Evolutionary conservation across 2,113 vertebrate species (phyloP), one percentile per base, ranked within the genome.

Genomic region (Callipepla squamata): DNA sequence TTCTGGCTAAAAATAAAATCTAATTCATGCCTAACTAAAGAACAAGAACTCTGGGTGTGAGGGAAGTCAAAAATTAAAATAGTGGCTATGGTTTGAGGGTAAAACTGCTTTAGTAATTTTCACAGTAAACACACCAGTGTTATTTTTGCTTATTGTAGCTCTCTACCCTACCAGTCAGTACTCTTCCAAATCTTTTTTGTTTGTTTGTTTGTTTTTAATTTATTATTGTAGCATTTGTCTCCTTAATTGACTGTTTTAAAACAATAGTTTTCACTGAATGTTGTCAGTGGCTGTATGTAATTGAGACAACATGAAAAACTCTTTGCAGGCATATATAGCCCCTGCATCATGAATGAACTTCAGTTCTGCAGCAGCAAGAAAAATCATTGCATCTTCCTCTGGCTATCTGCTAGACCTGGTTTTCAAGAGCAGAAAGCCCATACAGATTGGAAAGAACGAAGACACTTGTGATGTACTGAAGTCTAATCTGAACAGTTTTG

Each of bases 1-100:
- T 96, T 80, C 74, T 80, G 76, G 93, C 94, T 96, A 96, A 95
- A 96, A 96, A 96, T 94, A 96, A 96, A 96, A 92, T 83, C 83
- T 90, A 92, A 96, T 93, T 96, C 94, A 96, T 93, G 57, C 93
- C 94, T 93, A 90, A 77, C 25, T 90, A 93, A 96, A 93, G 88
- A 83, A 92, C 59, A 79, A 93, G 85, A 80, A 92, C 88, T 80
- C 20, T 3, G 65, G 36, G 76, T 92, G 65, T 51, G 34, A 51
- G 17, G 47, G 25, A 50, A 70, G 47, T 86, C 90, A 88, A 80
- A 73, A 92, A 88, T 93, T 88, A 88, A 88, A 82, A 93, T 86
- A 94, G 92, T 86, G 73, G 85, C 65, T 86, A 80, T 75, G 78
- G 88, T 95, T 95, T 88, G 93, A 86, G 68, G 51, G 73, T 84